A percentile compares a stretch with the other conserved stretches of the same genome.
Conservation (phyloP, 2,113 vertebrate genomes). For the Sciurus niger region DNA sequence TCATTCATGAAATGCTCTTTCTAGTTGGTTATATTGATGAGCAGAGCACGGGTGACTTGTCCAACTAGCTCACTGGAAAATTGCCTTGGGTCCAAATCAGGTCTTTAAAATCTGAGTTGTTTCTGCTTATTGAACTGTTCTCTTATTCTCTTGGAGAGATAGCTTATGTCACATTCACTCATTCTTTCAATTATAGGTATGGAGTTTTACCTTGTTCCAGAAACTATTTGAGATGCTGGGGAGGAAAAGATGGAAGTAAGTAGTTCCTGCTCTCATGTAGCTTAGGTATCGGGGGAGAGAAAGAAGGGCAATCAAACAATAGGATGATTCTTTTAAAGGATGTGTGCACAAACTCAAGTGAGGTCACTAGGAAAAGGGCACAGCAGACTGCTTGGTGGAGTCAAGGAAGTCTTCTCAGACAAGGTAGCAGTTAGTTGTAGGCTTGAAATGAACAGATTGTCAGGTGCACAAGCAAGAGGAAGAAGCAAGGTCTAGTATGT, state of each 20-base stretch:
- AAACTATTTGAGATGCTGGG: not conserved
- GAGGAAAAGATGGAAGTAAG: not conserved
- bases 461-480: not conserved
- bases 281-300: not conserved
- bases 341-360: not conserved
- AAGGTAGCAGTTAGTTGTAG: constrained; percentile 10
- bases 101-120: not conserved
- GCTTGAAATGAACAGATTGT: not conserved
- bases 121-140: not conserved
- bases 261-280: not conserved
- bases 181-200: not conserved
- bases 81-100: not conserved
- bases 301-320: not conserved
- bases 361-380: not conserved
- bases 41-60: not conserved
- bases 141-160: not conserved
- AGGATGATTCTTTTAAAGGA: not conserved
- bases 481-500: not conserved
- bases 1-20: constrained; percentile 34
- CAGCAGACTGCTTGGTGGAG: not conserved
- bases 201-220: not conserved
- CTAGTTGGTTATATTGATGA: not conserved
- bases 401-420: constrained; percentile 33
- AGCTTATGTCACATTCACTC: not conserved
- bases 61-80: not conserved